Conservation (phyloP, 1,140 invertebrate species). For the Sesamia nonagrioides region DNA sequence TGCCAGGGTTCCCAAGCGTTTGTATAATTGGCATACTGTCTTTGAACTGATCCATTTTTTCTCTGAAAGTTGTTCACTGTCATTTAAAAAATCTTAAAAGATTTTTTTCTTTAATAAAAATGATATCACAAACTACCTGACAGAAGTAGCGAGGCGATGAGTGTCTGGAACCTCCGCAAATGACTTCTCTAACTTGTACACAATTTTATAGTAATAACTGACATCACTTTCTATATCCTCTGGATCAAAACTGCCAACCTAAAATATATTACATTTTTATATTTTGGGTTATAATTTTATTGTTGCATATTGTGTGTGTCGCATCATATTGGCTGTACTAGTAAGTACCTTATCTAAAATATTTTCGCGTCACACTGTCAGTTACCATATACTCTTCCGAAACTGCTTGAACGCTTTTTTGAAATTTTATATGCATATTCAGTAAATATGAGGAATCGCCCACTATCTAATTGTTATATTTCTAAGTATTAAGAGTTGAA, state of each 20-base stretch:
- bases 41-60: constrained; percentile 96
- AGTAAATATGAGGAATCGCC: too few species aligned
- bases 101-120: constrained; percentile 20
- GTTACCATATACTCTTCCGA: too few species aligned
- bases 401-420: too few species aligned
- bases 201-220: constrained; percentile 92
- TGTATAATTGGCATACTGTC: constrained; percentile 96
- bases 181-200: constrained; percentile 96
- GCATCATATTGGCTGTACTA: too few species aligned
- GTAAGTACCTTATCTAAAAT: too few species aligned
- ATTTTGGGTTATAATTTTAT: too few species aligned
- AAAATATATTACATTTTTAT: too few species aligned
- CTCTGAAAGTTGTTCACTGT: constrained; percentile 72
- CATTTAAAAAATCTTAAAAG: neutral
- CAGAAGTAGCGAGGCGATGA: constrained; percentile 89
- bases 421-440: too few species aligned
- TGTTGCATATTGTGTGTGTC: too few species aligned
- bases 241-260: constrained; percentile 95
- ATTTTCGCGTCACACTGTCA: too few species aligned
- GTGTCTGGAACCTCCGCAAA: constrained; percentile 92
- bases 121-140: constrained; percentile 76
- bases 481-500: too few species aligned
- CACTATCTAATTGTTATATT: too few species aligned
- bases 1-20: constrained; percentile 97
- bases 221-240: constrained; percentile 96